Conservation (phyloP, 2,888 invertebrate species). For the Parnassius apollo region DNA sequence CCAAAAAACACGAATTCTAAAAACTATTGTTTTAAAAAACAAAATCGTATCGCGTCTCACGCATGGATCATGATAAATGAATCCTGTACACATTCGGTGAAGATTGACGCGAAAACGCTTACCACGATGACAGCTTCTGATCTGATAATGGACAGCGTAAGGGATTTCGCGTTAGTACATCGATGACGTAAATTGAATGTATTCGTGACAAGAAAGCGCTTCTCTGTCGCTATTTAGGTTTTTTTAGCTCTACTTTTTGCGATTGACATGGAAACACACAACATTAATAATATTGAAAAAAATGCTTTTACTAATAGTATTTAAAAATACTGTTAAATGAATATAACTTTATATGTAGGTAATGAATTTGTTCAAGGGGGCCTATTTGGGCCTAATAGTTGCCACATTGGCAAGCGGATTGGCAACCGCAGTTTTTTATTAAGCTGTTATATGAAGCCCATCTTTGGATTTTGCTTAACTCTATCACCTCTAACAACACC, state of each 20-base stretch:
- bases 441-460: no score
- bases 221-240: not conserved
- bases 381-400: no score
- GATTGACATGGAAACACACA: not conserved
- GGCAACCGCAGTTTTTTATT: no score
- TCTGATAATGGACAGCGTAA: slow-evolving; percentile 40
- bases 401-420: no score
- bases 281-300: not conserved
- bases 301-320: no score
- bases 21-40: slow-evolving; percentile 25
- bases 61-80: slow-evolving; percentile 48
- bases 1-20: no score
- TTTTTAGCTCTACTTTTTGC: not conserved
- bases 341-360: no score
- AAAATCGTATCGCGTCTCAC: slow-evolving; percentile 31
- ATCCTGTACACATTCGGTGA: slow-evolving; percentile 39
- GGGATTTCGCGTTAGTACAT: slow-evolving; percentile 12
- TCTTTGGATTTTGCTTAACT: no score
- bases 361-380: no score
- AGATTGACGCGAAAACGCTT: slow-evolving; percentile 45
- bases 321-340: no score
- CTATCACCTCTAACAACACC: no score
- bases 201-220: slow-evolving; percentile 3
- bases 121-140: slow-evolving; percentile 40
- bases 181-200: slow-evolving; percentile 6